Percentiles rank a stretch among this genome's conserved stretches.
phyloP scores from a whole-genome alignment of 2,888 invertebrate species.

The Scelioninae gen. 1 region DNA sequence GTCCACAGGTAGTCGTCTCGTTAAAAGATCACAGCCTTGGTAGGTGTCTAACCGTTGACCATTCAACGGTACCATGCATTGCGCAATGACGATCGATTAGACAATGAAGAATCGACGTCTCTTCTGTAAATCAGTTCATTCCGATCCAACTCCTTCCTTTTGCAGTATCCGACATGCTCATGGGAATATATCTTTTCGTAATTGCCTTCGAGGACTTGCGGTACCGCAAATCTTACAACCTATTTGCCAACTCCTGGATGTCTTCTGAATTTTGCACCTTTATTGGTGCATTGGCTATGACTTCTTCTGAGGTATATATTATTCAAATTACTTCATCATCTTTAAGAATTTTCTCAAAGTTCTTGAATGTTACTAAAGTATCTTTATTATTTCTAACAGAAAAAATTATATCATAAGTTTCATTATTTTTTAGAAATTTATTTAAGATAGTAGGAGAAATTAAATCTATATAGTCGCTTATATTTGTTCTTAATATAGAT shows the following conservation, averaged over 20 bases:
- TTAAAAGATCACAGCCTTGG: conserved; percentile 30
- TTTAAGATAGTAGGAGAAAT: too few species aligned
- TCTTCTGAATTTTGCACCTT: conserved; percentile 88
- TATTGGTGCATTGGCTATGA: conserved; percentile 88
- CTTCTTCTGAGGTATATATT: conserved; percentile 87
- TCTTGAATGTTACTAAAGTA: too few species aligned
- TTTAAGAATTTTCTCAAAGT: too few species aligned
- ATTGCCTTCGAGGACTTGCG: conserved; percentile 87
- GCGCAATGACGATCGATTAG: conserved; percentile 66
- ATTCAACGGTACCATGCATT: conserved; percentile 53
- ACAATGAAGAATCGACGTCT: conserved; percentile 49
- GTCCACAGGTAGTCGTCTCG: conserved; percentile 50
- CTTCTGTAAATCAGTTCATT: conserved; percentile 51
- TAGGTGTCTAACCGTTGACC: conserved; percentile 42
- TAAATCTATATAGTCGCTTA: too few species aligned
- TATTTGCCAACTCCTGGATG: conserved; percentile 87
- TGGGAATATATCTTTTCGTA: conserved; percentile 88
- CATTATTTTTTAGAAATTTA: conserved; percentile 11
- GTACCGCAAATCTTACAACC: conserved; percentile 86
- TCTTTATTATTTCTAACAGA: too few species aligned
- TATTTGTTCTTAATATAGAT: too few species aligned
- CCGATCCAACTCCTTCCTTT: conserved; percentile 69
- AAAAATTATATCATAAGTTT: too few species aligned
- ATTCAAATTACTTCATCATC: neutral
- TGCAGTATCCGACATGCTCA: conserved; percentile 87